A percentile compares a stretch with the other conserved stretches of the same genome.
phyloP scores from a whole-genome alignment of 2,113 vertebrate species.

The Pitta sordida region DNA sequence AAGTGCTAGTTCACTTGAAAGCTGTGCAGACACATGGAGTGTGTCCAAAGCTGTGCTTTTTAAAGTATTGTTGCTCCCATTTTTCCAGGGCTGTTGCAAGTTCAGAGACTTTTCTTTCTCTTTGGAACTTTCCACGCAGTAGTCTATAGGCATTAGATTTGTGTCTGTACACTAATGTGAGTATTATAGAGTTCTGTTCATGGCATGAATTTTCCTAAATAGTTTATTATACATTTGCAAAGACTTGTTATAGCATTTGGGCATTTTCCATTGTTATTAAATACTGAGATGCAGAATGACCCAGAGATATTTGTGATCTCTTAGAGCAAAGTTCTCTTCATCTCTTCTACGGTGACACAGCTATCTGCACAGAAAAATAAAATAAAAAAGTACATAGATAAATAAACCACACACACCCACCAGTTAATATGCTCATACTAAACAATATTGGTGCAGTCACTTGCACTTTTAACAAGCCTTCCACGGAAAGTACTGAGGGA shows the following conservation, averaged over 20 bases:
- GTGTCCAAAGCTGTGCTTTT: constrained; percentile 74
- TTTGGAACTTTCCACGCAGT: constrained; percentile 66
- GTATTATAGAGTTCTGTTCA: constrained; percentile 73
- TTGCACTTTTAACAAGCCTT: background rate
- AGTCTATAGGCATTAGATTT: constrained; percentile 73
- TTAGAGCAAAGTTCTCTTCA: constrained; percentile 60
- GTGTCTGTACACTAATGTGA: constrained; percentile 50
- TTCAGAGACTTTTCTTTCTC: constrained; percentile 62
- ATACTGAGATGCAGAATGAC: constrained; percentile 40
- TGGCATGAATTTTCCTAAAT: constrained; percentile 58
- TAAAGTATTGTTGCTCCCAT: constrained; percentile 76
- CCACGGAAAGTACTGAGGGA: background rate
- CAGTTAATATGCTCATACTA: background rate
- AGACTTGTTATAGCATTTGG: constrained; percentile 62
- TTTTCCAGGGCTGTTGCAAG: constrained; percentile 67
- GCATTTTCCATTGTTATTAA: constrained; percentile 57
- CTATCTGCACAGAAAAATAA: constrained; percentile 45
- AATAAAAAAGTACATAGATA: background rate
- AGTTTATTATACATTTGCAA: constrained; percentile 64
- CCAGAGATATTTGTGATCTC: constrained; percentile 53
- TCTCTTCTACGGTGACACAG: constrained; percentile 57
- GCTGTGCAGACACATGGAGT: constrained; percentile 80
- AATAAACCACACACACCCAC: background rate
- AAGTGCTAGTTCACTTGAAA: constrained; percentile 77
- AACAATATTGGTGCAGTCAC: background rate